A percentile compares a stretch with the other conserved stretches of the same genome.
phyloP scores from a whole-genome alignment of 2,113 vertebrate species.

The Oryzias melastigma region DNA sequence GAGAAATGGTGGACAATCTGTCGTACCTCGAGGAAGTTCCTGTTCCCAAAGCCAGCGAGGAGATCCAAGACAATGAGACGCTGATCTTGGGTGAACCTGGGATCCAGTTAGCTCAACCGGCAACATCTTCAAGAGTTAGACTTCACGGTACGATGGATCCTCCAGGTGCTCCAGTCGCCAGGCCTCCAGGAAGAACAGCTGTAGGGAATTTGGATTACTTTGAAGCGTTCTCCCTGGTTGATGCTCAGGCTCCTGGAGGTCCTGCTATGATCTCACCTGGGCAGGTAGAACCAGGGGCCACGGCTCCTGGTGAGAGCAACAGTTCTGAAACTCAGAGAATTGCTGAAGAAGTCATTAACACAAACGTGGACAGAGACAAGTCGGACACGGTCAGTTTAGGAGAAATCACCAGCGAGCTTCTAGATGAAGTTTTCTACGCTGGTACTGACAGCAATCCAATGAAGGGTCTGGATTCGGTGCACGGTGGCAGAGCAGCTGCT shows the following conservation, averaged over 20 bases:
- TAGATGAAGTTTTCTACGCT: slow-evolving; percentile 89
- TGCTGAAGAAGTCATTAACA: background rate
- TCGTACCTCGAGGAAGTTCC: slow-evolving; percentile 83
- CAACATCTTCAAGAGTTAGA: background rate
- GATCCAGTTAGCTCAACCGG: background rate
- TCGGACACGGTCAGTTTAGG: slow-evolving; percentile 62
- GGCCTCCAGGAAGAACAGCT: slow-evolving; percentile 21
- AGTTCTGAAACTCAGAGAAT: slow-evolving; percentile 9
- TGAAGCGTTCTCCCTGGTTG: slow-evolving; percentile 87
- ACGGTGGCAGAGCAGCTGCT: slow-evolving; percentile 30
- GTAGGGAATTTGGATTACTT: slow-evolving; percentile 85
- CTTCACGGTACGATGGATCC: slow-evolving; percentile 43
- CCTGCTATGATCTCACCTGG: slow-evolving; percentile 28
- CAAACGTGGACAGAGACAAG: slow-evolving; percentile 36
- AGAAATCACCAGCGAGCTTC: slow-evolving; percentile 77
- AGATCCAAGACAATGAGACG: slow-evolving; percentile 33
- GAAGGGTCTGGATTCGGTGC: slow-evolving; percentile 41
- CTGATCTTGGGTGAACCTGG: background rate
- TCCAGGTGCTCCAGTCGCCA: slow-evolving; percentile 51
- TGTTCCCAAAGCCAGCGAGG: slow-evolving; percentile 63
- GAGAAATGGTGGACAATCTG: slow-evolving; percentile 84
- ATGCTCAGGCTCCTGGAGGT: slow-evolving; percentile 76
- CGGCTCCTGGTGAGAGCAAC: slow-evolving; percentile 32
- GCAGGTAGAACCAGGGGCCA: slow-evolving; percentile 32
- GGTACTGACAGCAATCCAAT: slow-evolving; percentile 25